Conservation (phyloP, 2,113 vertebrate species). For the Campylorhamphus procurvoides region DNA sequence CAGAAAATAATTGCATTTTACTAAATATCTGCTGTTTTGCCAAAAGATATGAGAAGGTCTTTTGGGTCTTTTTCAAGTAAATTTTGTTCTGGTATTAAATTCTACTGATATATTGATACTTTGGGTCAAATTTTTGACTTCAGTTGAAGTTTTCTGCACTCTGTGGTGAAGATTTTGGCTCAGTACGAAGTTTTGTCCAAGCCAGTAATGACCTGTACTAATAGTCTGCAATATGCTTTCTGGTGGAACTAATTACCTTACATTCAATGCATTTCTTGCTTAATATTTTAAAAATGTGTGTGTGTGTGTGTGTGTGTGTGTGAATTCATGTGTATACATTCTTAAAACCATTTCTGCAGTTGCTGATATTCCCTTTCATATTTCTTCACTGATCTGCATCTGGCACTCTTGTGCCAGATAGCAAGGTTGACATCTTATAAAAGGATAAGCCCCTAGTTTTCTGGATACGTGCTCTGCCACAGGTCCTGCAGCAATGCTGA, state of each 20-base stretch:
- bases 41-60: background rate
- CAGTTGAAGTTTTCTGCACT: background rate
- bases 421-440: background rate
- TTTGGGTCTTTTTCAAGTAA: background rate
- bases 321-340: background rate
- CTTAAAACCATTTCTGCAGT: background rate
- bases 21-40: background rate
- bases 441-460: background rate
- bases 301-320: background rate
- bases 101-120: background rate
- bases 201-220: background rate
- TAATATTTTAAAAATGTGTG: background rate
- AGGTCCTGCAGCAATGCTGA: constrained; percentile 7
- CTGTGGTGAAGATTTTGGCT: background rate
- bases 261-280: background rate
- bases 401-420: background rate
- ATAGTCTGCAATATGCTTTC: background rate
- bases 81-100: constrained; percentile 20
- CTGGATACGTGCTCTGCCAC: background rate
- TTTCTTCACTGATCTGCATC: background rate
- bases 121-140: background rate
- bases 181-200: background rate
- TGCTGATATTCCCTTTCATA: background rate
- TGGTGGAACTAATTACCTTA: background rate
- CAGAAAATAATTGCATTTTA: background rate